Base-by-base conservation (phyloP, 2,113 vertebrate genomes). In the Cyphomyrus discorhynchus region DNA sequence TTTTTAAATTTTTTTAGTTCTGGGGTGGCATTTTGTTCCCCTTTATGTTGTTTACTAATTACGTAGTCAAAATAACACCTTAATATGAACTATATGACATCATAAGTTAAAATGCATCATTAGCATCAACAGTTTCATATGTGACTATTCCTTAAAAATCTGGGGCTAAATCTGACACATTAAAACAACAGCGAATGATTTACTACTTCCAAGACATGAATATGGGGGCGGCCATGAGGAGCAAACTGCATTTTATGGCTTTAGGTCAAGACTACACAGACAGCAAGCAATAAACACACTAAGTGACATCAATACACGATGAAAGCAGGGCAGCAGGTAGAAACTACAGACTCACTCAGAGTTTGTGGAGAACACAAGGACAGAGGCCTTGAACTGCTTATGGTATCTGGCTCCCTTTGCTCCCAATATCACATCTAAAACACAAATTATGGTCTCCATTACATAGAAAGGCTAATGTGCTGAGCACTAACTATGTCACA, bases 381-480 rank as follows among this genome's bases (percentile, higher is more conserved):
- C 31, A 45, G 58, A 82, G 21, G 50, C 17, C 49, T 53, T 53
- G 46, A 87, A 56, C 31, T 52, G 49, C 85, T 87, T 87, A 87
- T 27, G 85, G 50, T 56, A 56, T 53, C 15, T 35, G 50, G 15
- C n/a, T 47, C 9, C 49, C 85, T 35, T 35, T 56, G 19, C n/a
- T 27, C 84, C 84, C 84, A 86, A 3, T 15, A 86, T 31, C 45
- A 86, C 47, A 50, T 52, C 85, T 47, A 53, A 87, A 56, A 56
- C 31, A 56, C 10, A 42, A 52, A 89, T 24, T 42, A 53, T 31
- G 17, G 74, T 53, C 47, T 39, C 39, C 47, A 53, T 74, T 82
- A 39, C 31, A 21, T 89, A 84, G n/a, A 89, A 83, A 46, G 46
- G 88, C 70, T 80, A 89, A 35, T 89, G 66, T 89, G 70, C 88